phyloP scores from a whole-genome alignment of 2,113 vertebrate species.

The Herpailurus yagouaroundi region DNA sequence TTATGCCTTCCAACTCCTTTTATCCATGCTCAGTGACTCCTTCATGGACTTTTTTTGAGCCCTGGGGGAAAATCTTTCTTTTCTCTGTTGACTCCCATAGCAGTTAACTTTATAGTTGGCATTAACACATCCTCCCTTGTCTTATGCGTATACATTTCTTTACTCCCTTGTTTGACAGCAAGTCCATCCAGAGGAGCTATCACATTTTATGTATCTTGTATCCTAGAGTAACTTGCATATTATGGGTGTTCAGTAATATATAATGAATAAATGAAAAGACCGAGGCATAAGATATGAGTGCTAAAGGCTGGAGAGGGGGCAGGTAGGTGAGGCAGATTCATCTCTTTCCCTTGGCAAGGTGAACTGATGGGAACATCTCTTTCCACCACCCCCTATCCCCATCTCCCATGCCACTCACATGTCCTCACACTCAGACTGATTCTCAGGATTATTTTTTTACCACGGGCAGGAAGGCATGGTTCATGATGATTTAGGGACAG shows the following conservation, averaged over 20 bases:
- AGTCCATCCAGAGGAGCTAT: background rate
- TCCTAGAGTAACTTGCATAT: background rate
- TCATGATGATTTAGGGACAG: background rate
- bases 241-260: background rate
- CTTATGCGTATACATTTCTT: background rate
- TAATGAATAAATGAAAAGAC: background rate
- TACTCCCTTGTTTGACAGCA: background rate
- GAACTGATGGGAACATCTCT: background rate
- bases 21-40: background rate
- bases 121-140: background rate
- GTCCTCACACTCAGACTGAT: background rate
- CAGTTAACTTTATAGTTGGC: background rate
- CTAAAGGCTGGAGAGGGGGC: background rate
- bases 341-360: background rate
- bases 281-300: background rate
- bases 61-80: background rate
- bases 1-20: background rate
- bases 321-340: background rate
- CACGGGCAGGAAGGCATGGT: background rate
- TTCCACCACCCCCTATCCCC: background rate
- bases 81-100: background rate
- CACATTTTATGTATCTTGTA: background rate
- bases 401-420: background rate
- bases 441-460: slow-evolving; percentile 15
- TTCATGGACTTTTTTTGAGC: background rate